These are phyloP conservation scores for Noctua fimbriata DNA, from an alignment of 2,888 invertebrate genomes.

Conservation along the genomic window DNA sequence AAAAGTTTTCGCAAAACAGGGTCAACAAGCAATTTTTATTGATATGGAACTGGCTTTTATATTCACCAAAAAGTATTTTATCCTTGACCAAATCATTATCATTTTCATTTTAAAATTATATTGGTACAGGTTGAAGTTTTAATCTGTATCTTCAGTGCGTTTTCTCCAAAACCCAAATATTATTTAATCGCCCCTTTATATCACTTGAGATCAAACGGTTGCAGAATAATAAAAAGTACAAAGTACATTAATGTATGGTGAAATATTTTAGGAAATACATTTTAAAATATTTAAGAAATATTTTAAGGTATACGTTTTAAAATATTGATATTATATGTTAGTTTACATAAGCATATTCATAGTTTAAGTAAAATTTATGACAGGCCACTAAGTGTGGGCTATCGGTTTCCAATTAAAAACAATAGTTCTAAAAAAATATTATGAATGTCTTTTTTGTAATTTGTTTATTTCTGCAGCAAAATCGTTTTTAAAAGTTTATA, in stretches of 20 bases:
- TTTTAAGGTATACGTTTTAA: slow-evolving; percentile 44
- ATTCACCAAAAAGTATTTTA: not conserved
- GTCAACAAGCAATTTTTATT: slow-evolving; percentile 20
- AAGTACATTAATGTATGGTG: slow-evolving; percentile 36
- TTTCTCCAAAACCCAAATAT: slow-evolving; percentile 9
- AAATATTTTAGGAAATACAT: slow-evolving; percentile 39
- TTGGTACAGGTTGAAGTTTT: not conserved
- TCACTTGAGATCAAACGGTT: slow-evolving; percentile 19
- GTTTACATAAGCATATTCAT: slow-evolving; percentile 45
- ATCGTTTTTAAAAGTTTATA: slow-evolving; percentile 4
- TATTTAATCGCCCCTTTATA: slow-evolving; percentile 13
- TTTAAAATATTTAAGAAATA: slow-evolving; percentile 44
- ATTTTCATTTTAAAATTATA: slow-evolving; percentile 1
- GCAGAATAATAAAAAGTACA: slow-evolving; percentile 49
- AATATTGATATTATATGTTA: slow-evolving; percentile 51
- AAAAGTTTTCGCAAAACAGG: slow-evolving; percentile 30
- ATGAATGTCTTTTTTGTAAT: slow-evolving; percentile 41
- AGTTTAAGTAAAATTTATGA: slow-evolving; percentile 15
- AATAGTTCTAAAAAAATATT: not conserved
- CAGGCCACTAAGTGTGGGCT: not conserved
- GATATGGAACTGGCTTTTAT: not conserved
- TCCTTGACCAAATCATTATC: not conserved
- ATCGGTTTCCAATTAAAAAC: not conserved
- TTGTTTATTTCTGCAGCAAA: slow-evolving; percentile 45
- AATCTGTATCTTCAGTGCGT: slow-evolving; percentile 31